A percentile compares a stretch with the other conserved stretches of the same genome.
phyloP scores from a whole-genome alignment of 2,113 vertebrate species.

The Phaethon lepturus region DNA sequence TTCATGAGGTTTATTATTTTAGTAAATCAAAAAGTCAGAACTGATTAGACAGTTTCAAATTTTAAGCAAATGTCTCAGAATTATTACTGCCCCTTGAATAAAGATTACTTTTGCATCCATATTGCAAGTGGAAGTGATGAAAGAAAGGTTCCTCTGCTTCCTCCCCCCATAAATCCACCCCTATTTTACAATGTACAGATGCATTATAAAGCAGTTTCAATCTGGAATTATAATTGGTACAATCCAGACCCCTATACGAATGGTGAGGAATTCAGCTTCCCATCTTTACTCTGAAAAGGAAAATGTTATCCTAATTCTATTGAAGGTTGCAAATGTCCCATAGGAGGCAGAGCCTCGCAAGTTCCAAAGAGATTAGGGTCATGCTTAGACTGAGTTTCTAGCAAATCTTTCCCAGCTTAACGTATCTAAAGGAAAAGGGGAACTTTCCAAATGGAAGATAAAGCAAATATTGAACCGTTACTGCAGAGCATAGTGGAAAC shows the following conservation, averaged over 20 bases:
- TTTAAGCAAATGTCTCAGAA: neutral
- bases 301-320: neutral
- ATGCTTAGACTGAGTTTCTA: neutral
- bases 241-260: fast-evolving
- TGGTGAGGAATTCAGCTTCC: neutral
- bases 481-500: neutral
- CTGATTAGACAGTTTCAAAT: neutral
- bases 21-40: constrained; percentile 3
- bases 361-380: neutral
- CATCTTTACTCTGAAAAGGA: neutral
- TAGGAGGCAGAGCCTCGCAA: neutral
- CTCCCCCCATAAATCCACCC: neutral
- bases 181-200: neutral
- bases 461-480: neutral
- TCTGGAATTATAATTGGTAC: neutral
- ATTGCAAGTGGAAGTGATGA: neutral
- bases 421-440: neutral
- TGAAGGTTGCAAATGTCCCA: neutral
- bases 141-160: neutral
- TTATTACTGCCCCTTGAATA: neutral
- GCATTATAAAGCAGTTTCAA: neutral
- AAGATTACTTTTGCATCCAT: neutral
- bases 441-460: neutral
- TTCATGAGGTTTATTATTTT: neutral
- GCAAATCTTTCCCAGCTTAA: neutral